Conservation (phyloP, 1,140 invertebrate species). For the Drosophila subpulchrella region DNA sequence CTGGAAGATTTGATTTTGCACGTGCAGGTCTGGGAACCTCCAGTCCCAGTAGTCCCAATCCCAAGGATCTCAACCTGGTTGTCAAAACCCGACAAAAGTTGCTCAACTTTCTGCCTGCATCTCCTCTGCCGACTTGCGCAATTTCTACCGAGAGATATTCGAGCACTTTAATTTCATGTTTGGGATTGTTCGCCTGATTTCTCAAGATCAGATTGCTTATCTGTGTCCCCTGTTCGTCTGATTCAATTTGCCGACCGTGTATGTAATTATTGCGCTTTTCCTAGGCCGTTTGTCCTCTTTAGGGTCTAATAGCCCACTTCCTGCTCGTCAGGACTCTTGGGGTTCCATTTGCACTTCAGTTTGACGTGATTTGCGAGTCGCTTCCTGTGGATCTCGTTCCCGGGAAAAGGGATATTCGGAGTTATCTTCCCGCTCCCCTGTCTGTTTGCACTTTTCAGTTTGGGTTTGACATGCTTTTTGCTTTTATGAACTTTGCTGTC, state of each 20-base stretch:
- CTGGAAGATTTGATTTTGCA: conserved; percentile 59
- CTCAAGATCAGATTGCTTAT: conserved; percentile 79
- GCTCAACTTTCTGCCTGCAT: conserved; percentile 78
- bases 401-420: conserved; percentile 12
- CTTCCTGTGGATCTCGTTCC: conserved; percentile 72
- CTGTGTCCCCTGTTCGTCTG: conserved; percentile 40
- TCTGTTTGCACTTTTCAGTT: conserved; percentile 60
- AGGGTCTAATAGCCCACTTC: conserved; percentile 78
- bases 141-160: conserved; percentile 55
- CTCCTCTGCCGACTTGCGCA: conserved; percentile 60
- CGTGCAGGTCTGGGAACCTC: conserved; percentile 76
- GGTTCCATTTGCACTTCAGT: conserved; percentile 63
- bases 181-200: conserved; percentile 78
- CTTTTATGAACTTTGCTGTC: conserved; percentile 75
- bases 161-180: conserved; percentile 82
- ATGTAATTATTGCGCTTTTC: conserved; percentile 78
- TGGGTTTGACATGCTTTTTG: conserved; percentile 73
- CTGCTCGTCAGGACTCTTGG: conserved; percentile 49
- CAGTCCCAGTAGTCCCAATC: background rate
- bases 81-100: conserved; percentile 66
- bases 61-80: conserved; percentile 5
- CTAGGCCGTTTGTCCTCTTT: conserved; percentile 49
- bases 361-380: conserved; percentile 83
- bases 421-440: conserved; percentile 41
- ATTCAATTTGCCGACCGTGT: conserved; percentile 63